Percentiles rank a stretch among this genome's conserved stretches.
Conservation (phyloP, 1,140 invertebrate species). For the Nephila pilipes region DNA sequence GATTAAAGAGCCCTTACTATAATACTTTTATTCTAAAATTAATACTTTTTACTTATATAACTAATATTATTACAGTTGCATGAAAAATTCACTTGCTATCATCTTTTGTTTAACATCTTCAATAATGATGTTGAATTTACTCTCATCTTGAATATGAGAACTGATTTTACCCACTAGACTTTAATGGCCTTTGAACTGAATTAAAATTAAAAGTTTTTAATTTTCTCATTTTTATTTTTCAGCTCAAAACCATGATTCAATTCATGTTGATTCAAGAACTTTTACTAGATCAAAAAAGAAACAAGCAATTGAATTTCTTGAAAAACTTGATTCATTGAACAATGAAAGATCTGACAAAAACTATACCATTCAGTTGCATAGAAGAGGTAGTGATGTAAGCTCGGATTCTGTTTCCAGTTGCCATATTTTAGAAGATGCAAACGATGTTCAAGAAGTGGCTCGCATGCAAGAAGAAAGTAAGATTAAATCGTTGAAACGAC, state of each 20-base stretch:
- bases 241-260: constrained; percentile 61
- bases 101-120: too few species aligned
- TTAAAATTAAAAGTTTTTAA: too few species aligned
- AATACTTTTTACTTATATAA: too few species aligned
- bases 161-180: too few species aligned
- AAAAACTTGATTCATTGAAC: constrained; percentile 41
- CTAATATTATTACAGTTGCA: too few species aligned
- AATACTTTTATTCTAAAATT: too few species aligned
- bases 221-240: neutral
- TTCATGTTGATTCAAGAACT: constrained; percentile 78
- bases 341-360: constrained; percentile 31
- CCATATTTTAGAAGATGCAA: constrained; percentile 79
- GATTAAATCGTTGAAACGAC: neutral
- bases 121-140: too few species aligned
- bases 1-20: too few species aligned
- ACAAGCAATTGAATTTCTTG: constrained; percentile 65
- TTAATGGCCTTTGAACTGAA: too few species aligned
- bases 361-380: constrained; percentile 11
- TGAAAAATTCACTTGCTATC: too few species aligned
- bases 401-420: constrained; percentile 77
- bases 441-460: constrained; percentile 79
- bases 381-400: constrained; percentile 78
- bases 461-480: constrained; percentile 80
- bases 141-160: too few species aligned
- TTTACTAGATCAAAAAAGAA: constrained; percentile 81